These are phyloP conservation scores for Sphenodon punctatus DNA, from an alignment of 2,797 vertebrate species.

Conservation along the genomic window DNA sequence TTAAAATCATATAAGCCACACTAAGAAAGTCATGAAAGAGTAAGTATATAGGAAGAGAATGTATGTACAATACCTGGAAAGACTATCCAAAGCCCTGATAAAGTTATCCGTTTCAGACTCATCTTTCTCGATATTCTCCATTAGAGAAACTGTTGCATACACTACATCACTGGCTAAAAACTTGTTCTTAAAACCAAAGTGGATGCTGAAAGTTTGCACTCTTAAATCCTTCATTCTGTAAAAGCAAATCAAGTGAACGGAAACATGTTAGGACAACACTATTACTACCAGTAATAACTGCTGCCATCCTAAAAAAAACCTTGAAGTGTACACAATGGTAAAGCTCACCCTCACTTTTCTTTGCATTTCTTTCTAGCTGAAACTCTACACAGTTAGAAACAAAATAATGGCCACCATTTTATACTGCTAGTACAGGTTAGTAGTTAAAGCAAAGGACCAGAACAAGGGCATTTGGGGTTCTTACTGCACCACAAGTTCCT, in stretches of 20 bases:
- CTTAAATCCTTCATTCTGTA: conserved; percentile 95
- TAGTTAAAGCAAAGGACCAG: neutral
- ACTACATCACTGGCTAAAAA: conserved; percentile 95
- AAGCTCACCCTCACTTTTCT: neutral
- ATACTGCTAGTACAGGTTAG: neutral
- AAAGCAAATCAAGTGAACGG: neutral
- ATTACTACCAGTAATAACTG: neutral
- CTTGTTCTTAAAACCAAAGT: conserved; percentile 97
- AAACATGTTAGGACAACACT: neutral
- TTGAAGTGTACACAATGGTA: neutral
- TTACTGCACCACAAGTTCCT: neutral
- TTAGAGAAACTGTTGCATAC: conserved; percentile 86
- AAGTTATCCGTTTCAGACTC: conserved; percentile 85
- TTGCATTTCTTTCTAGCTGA: neutral
- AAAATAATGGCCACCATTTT: neutral
- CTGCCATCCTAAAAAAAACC: neutral
- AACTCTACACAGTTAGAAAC: no score
- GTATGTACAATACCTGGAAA: conserved; percentile 85
- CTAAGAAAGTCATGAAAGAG: neutral
- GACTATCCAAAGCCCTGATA: conserved; percentile 93
- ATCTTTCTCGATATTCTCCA: conserved; percentile 90
- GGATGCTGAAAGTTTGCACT: conserved; percentile 93
- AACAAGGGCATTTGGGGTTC: neutral
- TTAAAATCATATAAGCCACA: no score
- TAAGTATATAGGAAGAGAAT: neutral